These are phyloP conservation scores for Pectinophora gossypiella DNA, from an alignment of 1,140 invertebrate species.

Conservation along the genomic window DNA sequence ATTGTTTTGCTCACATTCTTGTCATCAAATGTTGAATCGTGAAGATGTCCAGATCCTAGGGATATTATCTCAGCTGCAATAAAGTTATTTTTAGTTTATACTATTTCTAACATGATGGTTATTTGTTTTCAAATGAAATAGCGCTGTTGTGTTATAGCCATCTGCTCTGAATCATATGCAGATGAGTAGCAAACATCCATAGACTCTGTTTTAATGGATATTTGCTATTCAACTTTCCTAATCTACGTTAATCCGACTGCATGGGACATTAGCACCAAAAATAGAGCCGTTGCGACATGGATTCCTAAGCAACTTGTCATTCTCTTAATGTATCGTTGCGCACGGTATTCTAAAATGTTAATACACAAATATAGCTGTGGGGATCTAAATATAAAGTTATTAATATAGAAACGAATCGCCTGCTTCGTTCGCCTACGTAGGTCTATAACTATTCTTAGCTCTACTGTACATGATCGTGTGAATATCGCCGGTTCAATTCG, in stretches of 20 bases:
- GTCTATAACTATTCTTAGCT: slow-evolving; percentile 1
- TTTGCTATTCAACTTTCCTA: too few species aligned
- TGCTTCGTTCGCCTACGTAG: neutral
- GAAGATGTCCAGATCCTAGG: neutral
- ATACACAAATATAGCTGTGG: neutral
- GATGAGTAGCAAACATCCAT: too few species aligned
- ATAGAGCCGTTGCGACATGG: neutral
- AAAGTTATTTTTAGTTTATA: too few species aligned
- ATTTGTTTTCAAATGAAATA: too few species aligned
- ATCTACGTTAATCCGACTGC: neutral
- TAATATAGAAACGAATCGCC: slow-evolving; percentile 4
- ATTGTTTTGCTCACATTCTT: neutral
- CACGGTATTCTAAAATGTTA: neutral
- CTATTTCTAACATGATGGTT: too few species aligned
- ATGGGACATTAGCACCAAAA: neutral
- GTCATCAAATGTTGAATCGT: neutral
- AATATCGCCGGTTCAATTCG: neutral
- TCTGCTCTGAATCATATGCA: too few species aligned
- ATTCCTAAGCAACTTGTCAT: neutral
- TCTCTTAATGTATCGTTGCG: neutral
- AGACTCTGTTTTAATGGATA: too few species aligned
- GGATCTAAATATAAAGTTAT: slow-evolving; percentile 2
- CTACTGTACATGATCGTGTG: neutral
- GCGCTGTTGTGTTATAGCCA: too few species aligned
- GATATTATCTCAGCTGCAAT: too few species aligned